Evolutionary conservation across 1,140 invertebrate species (phyloP).

Genomic region (Aporrectodea caliginosa): DNA sequence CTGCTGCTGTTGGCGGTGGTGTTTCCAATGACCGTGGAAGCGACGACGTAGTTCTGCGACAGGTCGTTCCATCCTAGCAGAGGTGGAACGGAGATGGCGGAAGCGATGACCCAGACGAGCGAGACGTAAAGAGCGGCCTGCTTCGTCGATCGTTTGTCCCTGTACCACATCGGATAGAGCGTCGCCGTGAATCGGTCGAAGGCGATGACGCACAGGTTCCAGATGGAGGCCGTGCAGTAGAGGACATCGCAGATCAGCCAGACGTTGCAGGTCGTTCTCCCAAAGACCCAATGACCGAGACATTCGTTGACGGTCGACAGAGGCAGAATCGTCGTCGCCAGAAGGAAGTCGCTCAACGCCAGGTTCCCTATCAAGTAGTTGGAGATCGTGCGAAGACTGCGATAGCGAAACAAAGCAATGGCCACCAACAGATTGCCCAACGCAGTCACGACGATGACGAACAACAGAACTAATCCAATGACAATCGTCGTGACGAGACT

Average conservation of each 20-base stretch:
- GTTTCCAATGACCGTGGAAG: not conserved
- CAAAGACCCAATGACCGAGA: constrained; percentile 55
- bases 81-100: constrained; percentile 44
- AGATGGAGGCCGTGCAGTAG: constrained; percentile 55
- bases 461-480: constrained; percentile 41
- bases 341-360: constrained; percentile 53
- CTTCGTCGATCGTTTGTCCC: constrained; percentile 43
- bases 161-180: constrained; percentile 55
- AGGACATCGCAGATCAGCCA: constrained; percentile 46
- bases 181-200: constrained; percentile 55
- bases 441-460: constrained; percentile 51
- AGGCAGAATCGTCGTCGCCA: constrained; percentile 53
- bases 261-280: constrained; percentile 29
- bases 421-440: constrained; percentile 54
- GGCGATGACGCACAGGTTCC: constrained; percentile 54
- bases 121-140: constrained; percentile 49
- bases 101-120: constrained; percentile 41
- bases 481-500: constrained; percentile 27
- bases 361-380: constrained; percentile 57
- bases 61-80: constrained; percentile 37
- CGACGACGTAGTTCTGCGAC: constrained; percentile 42
- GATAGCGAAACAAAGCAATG: constrained; percentile 48
- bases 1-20: not conserved
- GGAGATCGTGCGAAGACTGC: constrained; percentile 51
- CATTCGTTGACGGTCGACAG: constrained; percentile 51